A percentile compares a stretch with the other conserved stretches of the same genome.
phyloP scores from a whole-genome alignment of 2,797 vertebrate genomes.

The Pelodytes ibericus region DNA sequence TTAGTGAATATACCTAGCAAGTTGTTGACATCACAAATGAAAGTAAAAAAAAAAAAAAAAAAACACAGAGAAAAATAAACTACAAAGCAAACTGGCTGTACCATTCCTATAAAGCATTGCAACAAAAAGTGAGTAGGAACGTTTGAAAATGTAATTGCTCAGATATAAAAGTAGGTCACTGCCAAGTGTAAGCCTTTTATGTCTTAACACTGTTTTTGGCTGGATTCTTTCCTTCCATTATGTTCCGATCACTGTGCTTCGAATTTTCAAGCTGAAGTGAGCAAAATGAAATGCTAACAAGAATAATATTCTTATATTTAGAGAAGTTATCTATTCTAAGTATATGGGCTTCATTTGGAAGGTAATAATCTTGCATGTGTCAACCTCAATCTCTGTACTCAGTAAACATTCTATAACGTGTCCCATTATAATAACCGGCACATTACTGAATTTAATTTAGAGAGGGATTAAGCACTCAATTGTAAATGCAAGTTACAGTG shows the following conservation, averaged over 20 bases:
- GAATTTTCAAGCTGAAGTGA: neutral
- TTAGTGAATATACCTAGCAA: neutral
- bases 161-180: conserved; percentile 69
- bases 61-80: neutral
- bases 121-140: conserved; percentile 48
- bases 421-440: too few relatives aligned
- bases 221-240: conserved; percentile 53
- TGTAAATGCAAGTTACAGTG: too few relatives aligned
- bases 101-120: conserved; percentile 57
- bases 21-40: neutral
- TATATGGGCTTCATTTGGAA: too few relatives aligned
- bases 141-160: conserved; percentile 61
- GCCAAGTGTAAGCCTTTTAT: conserved; percentile 53
- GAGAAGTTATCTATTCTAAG: too few relatives aligned
- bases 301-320: too few relatives aligned
- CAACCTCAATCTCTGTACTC: too few relatives aligned
- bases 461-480: too few relatives aligned
- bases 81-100: conserved; percentile 52
- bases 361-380: too few relatives aligned
- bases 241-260: conserved; percentile 49
- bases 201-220: conserved; percentile 57
- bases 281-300: too few relatives aligned
- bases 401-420: too few relatives aligned
- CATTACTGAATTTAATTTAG: too few relatives aligned
- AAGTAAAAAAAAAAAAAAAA: neutral